A percentile compares a stretch with the other conserved stretches of the same genome.
These are phyloP conservation scores for Danaus plexippus DNA, from an alignment of 1,140 invertebrate species.

Conservation along the genomic window DNA sequence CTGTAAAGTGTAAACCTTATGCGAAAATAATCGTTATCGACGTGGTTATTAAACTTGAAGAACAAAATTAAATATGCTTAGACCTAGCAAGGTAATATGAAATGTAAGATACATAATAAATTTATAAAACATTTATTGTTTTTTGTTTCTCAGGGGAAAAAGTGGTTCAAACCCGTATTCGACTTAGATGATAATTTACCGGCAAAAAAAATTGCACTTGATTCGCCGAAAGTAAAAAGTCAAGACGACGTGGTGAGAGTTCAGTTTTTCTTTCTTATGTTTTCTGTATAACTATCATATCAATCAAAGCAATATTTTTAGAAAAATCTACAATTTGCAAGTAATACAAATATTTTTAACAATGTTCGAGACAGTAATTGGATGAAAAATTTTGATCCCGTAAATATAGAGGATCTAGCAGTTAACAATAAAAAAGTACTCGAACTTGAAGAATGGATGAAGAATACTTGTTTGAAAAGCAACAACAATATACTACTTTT, in stretches of 20 bases:
- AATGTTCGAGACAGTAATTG: constrained; percentile 60
- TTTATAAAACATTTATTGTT: constrained; percentile 2
- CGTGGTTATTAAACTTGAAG: too few species aligned
- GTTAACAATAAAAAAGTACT: constrained; percentile 76
- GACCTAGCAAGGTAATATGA: too few species aligned
- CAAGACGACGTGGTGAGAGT: constrained; percentile 1
- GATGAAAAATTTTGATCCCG: constrained; percentile 73
- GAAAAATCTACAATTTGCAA: not conserved
- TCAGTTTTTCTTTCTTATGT: too few species aligned
- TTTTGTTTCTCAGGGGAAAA: constrained; percentile 30
- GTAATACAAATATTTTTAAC: constrained; percentile 4
- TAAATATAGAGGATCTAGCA: constrained; percentile 71
- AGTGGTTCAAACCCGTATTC: constrained; percentile 56
- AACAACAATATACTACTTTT: constrained; percentile 74
- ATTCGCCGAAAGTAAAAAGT: constrained; percentile 3
- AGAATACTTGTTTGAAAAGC: constrained; percentile 37
- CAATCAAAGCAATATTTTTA: not conserved
- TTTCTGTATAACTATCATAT: too few species aligned
- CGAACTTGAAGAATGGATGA: constrained; percentile 75
- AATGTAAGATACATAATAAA: not conserved
- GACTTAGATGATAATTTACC: constrained; percentile 42
- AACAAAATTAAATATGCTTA: too few species aligned
- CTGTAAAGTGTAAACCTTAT: too few species aligned
- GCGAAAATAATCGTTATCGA: too few species aligned
- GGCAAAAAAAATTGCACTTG: constrained; percentile 19